Evolutionary conservation across 2,797 vertebrate species (phyloP).

Genomic region (Sebastes dallii): DNA sequence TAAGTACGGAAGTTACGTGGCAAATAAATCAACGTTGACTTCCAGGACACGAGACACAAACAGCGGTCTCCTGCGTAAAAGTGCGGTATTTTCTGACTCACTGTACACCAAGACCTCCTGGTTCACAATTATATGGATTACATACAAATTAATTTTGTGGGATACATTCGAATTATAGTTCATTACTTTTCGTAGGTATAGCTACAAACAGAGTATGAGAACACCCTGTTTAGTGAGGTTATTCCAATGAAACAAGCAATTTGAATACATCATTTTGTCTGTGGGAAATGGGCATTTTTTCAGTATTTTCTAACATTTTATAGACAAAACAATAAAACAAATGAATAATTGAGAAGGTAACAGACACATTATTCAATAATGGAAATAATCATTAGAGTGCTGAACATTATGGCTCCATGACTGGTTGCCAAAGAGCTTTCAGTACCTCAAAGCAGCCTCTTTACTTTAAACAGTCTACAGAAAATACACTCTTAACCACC

Average conservation of each 20-base stretch:
- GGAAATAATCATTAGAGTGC: background rate
- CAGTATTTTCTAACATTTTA: background rate
- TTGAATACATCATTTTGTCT: background rate
- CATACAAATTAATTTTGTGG: too few species aligned
- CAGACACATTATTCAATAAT: background rate
- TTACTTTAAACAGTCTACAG: background rate
- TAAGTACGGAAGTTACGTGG: too few species aligned
- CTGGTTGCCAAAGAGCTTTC: slow-evolving; percentile 6
- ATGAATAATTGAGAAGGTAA: background rate
- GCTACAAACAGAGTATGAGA: too few species aligned
- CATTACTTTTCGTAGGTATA: background rate
- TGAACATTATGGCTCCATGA: background rate
- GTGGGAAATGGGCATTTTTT: background rate
- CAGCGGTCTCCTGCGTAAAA: too few species aligned
- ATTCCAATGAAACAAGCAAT: background rate
- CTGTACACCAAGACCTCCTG: too few species aligned
- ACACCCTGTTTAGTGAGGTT: background rate
- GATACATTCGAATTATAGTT: background rate
- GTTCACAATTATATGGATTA: too few species aligned
- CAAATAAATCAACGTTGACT: too few species aligned
- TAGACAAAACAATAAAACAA: background rate
- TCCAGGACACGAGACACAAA: rapidly evolving
- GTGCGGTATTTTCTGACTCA: too few species aligned
- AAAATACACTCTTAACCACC: background rate
- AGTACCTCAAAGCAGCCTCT: background rate